A percentile compares a stretch with the other conserved stretches of the same genome.
Conservation (phyloP, 23 tunicate species). For the Clavelina lepadiformis region DNA sequence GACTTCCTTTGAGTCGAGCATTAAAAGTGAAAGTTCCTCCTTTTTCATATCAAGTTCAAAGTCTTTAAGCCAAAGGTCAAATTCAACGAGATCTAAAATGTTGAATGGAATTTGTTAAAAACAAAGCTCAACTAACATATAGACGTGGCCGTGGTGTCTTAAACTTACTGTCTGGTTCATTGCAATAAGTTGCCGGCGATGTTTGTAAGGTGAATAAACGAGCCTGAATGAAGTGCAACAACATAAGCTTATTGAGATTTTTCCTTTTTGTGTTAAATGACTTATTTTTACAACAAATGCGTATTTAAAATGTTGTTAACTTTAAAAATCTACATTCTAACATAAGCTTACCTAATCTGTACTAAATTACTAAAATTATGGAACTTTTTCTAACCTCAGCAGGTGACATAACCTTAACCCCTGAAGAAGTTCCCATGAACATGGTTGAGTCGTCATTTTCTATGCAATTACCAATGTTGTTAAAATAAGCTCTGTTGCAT, state of each 20-base stretch:
- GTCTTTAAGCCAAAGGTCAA: slow-evolving; percentile 35
- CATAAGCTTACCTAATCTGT: not conserved
- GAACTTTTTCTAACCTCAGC: slow-evolving; percentile 46
- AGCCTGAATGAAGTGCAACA: too few species aligned
- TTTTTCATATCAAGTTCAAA: slow-evolving; percentile 63
- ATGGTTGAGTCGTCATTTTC: slow-evolving; percentile 52
- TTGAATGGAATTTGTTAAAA: not conserved
- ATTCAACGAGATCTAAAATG: slow-evolving; percentile 47
- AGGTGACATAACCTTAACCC: slow-evolving; percentile 63
- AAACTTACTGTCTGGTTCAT: slow-evolving; percentile 89
- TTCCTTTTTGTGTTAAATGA: too few species aligned
- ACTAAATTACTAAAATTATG: not conserved
- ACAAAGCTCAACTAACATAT: not conserved
- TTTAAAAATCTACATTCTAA: too few species aligned
- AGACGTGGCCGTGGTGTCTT: not conserved
- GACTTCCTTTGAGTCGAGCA: slow-evolving; percentile 91
- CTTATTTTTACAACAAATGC: too few species aligned
- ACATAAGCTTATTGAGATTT: too few species aligned
- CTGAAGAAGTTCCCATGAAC: slow-evolving; percentile 64
- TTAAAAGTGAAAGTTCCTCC: slow-evolving; percentile 74
- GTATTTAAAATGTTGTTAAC: too few species aligned
- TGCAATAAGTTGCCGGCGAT: slow-evolving; percentile 87
- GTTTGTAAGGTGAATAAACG: slow-evolving; percentile 70
- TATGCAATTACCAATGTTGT: too few species aligned
- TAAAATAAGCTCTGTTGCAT: too few species aligned